phyloP scores from a whole-genome alignment of 2,113 vertebrate genomes.

The Elanoides forficatus region DNA sequence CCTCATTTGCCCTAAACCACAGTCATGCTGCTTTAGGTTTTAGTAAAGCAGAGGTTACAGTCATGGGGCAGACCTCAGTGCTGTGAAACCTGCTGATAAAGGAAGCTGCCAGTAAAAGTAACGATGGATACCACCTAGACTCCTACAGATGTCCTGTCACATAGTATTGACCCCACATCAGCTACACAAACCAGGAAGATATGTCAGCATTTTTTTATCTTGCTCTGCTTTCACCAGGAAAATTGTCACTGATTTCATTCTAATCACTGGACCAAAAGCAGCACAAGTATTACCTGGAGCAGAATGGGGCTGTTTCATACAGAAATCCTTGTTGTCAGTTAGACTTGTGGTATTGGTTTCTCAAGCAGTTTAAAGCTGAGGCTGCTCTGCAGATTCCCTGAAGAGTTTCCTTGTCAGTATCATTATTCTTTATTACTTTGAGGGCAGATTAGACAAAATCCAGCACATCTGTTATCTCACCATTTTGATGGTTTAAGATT shows the following conservation, averaged over 20 bases:
- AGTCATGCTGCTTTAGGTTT: neutral
- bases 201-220: neutral
- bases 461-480: constrained; percentile 35
- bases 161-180: neutral
- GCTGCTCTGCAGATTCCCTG: neutral
- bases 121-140: fast-evolving
- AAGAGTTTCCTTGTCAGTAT: neutral
- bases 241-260: neutral
- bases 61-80: neutral
- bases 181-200: neutral
- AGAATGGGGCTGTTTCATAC: neutral
- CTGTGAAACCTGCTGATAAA: neutral
- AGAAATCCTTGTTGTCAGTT: neutral
- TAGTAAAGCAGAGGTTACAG: neutral
- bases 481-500: constrained; percentile 28
- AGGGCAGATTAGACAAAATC: constrained; percentile 55
- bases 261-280: neutral
- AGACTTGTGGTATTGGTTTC: neutral
- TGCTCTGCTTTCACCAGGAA: neutral
- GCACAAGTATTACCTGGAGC: neutral
- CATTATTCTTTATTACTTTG: constrained; percentile 51
- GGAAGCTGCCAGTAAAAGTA: neutral
- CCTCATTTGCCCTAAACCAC: neutral
- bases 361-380: neutral
- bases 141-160: neutral